phyloP scores from a whole-genome alignment of 2,113 vertebrate genomes.

The Zapornia atra region DNA sequence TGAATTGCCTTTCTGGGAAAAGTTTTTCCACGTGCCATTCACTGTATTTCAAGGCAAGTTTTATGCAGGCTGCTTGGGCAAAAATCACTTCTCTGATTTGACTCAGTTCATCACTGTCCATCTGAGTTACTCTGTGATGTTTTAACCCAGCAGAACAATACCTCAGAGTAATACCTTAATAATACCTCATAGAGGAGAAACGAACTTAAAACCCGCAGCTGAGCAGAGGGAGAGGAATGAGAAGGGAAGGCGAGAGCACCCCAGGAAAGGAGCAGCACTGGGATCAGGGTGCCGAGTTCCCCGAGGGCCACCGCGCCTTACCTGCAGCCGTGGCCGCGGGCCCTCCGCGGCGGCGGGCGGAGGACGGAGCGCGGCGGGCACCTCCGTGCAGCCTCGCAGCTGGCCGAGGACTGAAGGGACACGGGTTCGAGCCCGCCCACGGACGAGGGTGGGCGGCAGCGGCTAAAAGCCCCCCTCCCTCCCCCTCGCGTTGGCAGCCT shows the following conservation, averaged over 20 bases:
- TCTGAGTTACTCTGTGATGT: background rate
- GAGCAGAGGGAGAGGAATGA: background rate
- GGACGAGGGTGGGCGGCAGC: background rate
- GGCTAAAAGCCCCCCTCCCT: fast-evolving
- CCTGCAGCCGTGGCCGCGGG: background rate
- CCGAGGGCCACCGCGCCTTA: background rate
- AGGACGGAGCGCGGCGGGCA: background rate
- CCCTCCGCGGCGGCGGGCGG: background rate
- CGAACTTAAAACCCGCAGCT: fast-evolving
- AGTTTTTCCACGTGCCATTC: background rate
- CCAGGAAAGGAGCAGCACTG: background rate
- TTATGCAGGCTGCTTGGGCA: background rate
- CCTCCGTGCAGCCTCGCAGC: background rate
- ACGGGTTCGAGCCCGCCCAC: constrained; percentile 18
- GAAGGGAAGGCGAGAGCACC: background rate
- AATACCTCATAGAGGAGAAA: background rate
- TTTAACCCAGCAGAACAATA: background rate
- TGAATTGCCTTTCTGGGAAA: background rate
- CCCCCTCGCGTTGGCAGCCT: fast-evolving
- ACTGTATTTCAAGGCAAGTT: background rate
- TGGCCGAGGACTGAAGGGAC: background rate
- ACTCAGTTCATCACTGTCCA: background rate
- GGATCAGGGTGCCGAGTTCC: background rate
- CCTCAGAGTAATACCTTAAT: no score
- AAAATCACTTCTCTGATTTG: background rate